Evolutionary conservation across 1,140 invertebrate species (phyloP).

Genomic region (Papilio glaucus): DNA sequence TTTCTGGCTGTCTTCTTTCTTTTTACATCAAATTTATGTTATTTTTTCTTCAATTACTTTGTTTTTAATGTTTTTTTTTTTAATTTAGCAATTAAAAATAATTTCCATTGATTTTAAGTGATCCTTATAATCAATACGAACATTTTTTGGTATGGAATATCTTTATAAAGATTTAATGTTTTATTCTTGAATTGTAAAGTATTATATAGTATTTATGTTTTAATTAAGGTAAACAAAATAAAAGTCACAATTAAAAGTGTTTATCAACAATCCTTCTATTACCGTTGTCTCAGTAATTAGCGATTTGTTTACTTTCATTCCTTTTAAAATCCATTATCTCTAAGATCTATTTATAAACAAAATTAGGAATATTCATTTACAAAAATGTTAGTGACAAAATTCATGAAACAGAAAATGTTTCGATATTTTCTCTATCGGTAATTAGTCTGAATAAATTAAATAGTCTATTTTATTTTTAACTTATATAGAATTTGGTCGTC

Average conservation of each 20-base stretch:
- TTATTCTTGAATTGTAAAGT: too few relatives aligned
- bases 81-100: not conserved
- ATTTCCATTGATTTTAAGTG: too few relatives aligned
- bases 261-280: not conserved
- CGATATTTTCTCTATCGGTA: not conserved
- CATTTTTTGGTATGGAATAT: too few relatives aligned
- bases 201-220: too few relatives aligned
- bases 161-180: too few relatives aligned
- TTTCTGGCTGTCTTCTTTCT: conserved; percentile 44
- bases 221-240: not conserved
- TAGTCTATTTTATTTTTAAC: too few relatives aligned
- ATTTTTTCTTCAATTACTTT: not conserved
- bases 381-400: not conserved
- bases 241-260: not conserved
- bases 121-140: too few relatives aligned
- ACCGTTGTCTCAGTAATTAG: not conserved
- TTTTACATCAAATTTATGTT: conserved; percentile 44
- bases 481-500: too few relatives aligned
- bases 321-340: not conserved
- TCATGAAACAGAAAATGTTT: too few relatives aligned
- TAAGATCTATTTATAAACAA: not conserved
- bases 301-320: not conserved
- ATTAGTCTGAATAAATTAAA: too few relatives aligned
- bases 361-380: not conserved
- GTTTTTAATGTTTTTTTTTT: not conserved